These are phyloP conservation scores for Saturnia pavonia DNA, from an alignment of 2,888 invertebrate genomes.

Conservation along the genomic window DNA sequence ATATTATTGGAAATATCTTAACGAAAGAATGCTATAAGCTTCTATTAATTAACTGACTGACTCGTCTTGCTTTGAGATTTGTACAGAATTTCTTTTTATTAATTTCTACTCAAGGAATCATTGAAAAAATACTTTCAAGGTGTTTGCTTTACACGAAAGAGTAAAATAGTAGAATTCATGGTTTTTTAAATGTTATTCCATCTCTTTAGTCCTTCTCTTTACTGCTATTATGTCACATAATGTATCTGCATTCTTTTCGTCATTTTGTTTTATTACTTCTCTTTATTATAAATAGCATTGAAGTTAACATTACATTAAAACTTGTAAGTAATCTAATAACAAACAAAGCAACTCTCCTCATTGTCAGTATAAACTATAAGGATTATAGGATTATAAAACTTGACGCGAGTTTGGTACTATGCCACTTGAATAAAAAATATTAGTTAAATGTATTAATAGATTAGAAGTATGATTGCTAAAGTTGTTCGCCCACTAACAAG, in stretches of 20 bases:
- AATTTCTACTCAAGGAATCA: too few relatives aligned
- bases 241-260: background rate
- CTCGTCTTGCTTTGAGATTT: background rate
- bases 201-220: background rate
- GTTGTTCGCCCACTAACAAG: conserved; percentile 27
- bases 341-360: background rate
- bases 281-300: background rate
- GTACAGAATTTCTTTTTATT: background rate
- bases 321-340: background rate
- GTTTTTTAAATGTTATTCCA: background rate
- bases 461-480: conserved; percentile 23
- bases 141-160: background rate
- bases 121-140: background rate
- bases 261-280: background rate
- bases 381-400: background rate
- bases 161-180: background rate
- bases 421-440: background rate
- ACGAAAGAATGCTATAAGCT: background rate
- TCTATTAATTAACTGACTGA: background rate
- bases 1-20: background rate
- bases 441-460: background rate
- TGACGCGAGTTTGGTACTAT: background rate
- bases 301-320: background rate
- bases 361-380: background rate
- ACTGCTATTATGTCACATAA: background rate